Evolutionary conservation across 2,888 invertebrate species (phyloP), one percentile per base, ranked within the genome.

Genomic region (Zonitis immaculata): DNA sequence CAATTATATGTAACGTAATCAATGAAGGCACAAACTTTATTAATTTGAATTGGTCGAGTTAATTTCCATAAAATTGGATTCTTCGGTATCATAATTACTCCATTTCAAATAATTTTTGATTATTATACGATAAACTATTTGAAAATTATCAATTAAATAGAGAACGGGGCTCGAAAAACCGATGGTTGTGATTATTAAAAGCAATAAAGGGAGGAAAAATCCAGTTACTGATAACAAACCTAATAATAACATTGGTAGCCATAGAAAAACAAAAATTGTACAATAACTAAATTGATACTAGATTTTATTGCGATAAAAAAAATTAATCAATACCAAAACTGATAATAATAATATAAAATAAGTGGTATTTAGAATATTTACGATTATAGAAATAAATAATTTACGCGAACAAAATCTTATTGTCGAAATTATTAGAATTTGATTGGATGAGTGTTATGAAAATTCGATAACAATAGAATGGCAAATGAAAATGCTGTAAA

Each of bases 261-360:
- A 55, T 11, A 35, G 12, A 5, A 45, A 12, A 12, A 55, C 27
- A 14, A 27, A 48, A 26, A 55, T 48, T 55, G 48, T 8, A 28
- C 12, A 9, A 51, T 44, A 11, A 18, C 42, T 14, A 55, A 26
- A 20, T 51, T 51, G 11, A 27, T 25, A 26, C 30, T 42, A 11
- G 14, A 44, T 27, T 27, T 27, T 4, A 55, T 5, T 16, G n/a
- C n/a, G 27, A 18, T 55, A 48, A 14, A 49, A 25, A 18, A 55
- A 42, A 30, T 55, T 51, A 27, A 51, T 51, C n/a, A 55, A 12
- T 12, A 48, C 48, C 18, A 55, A 30, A 22, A 51, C 6, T n/a
- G n/a, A n/a, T n/a, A 35, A 47, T 32, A 14, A 51, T 28, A 25
- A 43, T 14, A 18, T 42, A 14, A 45, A 39, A 39, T 12, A 49